Evolutionary conservation across 1,140 invertebrate genomes (phyloP), one percentile per base, ranked within the genome.

Genomic region (Ceratitis capitata): DNA sequence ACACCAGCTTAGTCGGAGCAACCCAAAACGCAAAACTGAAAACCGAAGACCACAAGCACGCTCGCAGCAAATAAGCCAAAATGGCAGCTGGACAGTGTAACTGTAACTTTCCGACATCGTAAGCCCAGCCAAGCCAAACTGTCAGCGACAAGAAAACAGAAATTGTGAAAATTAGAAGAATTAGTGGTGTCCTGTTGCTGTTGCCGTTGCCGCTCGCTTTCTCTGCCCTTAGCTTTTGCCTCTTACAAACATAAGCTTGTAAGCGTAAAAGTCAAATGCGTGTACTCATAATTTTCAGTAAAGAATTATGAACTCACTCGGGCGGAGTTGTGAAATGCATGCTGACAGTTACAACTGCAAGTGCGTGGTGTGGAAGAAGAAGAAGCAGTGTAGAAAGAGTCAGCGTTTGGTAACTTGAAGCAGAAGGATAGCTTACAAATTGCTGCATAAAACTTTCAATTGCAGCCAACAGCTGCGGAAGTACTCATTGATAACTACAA

Each of bases 381-480:
- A 14, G 39, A 23, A 42, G 39, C 3, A 7, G n/a, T 19, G n/a
- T n/a, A 61, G 26, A 61, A 64, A 64, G 29, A 19, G 29, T 12
- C 26, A 32, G 5, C 12, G 29, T n/a, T n/a, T n/a, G n/a, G n/a
- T 6, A 35, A n/a, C 23, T 32, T 64, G 58, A 35, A 42, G 42
- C 14, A 39, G n/a, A 45, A 78, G 69, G 69, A 78, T 78, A 45
- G 69, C 42, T 45, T 45, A 78, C 69, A 78, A 78, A 78, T 78
- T 78, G 39, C 69, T 45, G 69, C 69, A 78, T 78, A 78, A 78
- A 78, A 78, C 39, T 78, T 78, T 78, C 69, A 78, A 78, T 78
- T 78, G 69, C 69, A 78, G 69, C 39, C 16, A 78, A n/a, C 69
- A 78, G 69, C 23, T 78, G 69, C 69, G 69, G 69, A 78, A 78